Evolutionary conservation across 2,888 invertebrate genomes (phyloP), one percentile per base, ranked within the genome.

Genomic region (Diachrysia chrysitis): DNA sequence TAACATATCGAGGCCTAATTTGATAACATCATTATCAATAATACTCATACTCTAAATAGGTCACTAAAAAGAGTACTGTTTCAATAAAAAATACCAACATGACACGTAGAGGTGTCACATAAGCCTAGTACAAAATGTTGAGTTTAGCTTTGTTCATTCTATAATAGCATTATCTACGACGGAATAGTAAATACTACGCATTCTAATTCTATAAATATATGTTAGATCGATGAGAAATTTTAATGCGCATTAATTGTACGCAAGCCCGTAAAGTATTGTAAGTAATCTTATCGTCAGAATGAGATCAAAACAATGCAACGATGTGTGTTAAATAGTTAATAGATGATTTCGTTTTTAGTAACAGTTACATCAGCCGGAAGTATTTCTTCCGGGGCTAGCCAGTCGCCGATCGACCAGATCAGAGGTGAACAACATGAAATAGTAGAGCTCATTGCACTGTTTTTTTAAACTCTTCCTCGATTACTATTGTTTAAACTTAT

Each of bases 351-450:
- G 64, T 81, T 82, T n/a, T 32, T 85, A 92, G 93, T 88, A 14
- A 84, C 90, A 1, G 84, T 92, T 55, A 87, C 92, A 17, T 94
- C 94, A 63, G 92, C 93, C n/a, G 91, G 93, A 16, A 94, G 95
- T 72, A 86, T 86, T 10, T 94, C 95, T 10, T 95, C 94, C 0
- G 90, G 93, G n/a, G 77, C 91, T 5, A 95, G 94, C 78, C 92
- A 89, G 65, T 95, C 95, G 29, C 94, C 94, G 2, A 88, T 92
- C 65, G 94, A 94, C 69, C 91, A 90, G 69, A 82, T 89, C 25
- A 87, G 87, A 89, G 90, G 93, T 93, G 79, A 79, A 66, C 51
- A 35, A 54, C 21, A 51, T 29, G 54, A 55, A 67, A 63, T 42
- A 21, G 0, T 69, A 46, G 46, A 63, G 46, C 66, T 70, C 32